Conservation (phyloP, 2,797 vertebrate genomes). For the Oreortyx pictus region DNA sequence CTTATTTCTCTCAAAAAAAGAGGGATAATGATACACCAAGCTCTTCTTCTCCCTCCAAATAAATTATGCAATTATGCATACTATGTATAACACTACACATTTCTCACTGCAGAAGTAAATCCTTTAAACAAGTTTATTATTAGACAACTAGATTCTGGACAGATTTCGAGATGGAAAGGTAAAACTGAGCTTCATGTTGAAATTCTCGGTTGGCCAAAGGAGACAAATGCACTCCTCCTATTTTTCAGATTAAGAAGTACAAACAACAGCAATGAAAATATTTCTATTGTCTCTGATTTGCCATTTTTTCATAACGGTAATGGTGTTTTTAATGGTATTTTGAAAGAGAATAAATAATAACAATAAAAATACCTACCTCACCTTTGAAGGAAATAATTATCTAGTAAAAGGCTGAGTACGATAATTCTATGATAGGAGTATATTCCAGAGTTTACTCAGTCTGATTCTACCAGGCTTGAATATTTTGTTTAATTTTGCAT, state of each 20-base stretch:
- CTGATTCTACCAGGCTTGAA: background rate
- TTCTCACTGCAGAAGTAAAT: background rate
- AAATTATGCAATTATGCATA: background rate
- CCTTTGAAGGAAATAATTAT: background rate
- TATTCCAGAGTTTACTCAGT: background rate
- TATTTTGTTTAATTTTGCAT: background rate
- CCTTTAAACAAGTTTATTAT: background rate
- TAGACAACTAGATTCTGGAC: background rate
- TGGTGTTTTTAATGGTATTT: background rate
- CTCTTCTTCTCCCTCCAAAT: background rate
- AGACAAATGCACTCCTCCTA: background rate
- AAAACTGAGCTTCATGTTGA: background rate
- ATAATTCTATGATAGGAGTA: accelerated
- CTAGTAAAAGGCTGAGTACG: background rate
- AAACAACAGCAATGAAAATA: background rate
- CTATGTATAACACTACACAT: background rate
- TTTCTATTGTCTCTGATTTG: background rate
- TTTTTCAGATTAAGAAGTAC: background rate
- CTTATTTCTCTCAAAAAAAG: background rate
- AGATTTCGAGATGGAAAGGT: background rate
- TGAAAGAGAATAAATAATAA: background rate
- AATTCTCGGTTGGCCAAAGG: background rate
- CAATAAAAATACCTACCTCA: background rate
- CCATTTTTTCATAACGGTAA: background rate
- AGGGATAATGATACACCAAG: background rate